phyloP scores from a whole-genome alignment of 2,888 invertebrate species.

The Idaea aversata region DNA sequence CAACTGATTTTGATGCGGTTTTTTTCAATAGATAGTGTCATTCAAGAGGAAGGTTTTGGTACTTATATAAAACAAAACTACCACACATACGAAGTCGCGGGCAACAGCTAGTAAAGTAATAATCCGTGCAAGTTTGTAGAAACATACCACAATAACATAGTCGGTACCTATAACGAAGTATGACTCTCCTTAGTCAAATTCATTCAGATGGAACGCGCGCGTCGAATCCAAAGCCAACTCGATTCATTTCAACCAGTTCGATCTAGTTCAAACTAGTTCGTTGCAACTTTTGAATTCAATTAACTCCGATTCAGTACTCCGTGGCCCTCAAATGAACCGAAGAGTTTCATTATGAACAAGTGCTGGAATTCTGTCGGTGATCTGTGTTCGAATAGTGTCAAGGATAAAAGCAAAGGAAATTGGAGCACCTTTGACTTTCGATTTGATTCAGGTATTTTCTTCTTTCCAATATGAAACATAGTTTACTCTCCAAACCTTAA shows the following conservation, averaged over 20 bases:
- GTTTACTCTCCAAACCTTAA: no score
- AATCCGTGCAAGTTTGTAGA: no score
- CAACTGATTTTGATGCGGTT: no score
- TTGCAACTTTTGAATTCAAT: constrained; percentile 27
- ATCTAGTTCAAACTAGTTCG: constrained; percentile 12
- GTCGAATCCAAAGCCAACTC: constrained; percentile 3
- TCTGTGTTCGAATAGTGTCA: neutral
- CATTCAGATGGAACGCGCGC: neutral
- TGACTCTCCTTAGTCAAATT: neutral
- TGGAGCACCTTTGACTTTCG: constrained; percentile 3
- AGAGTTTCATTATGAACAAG: constrained; percentile 6
- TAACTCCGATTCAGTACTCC: constrained; percentile 16
- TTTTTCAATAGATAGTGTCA: no score
- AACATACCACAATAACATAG: neutral
- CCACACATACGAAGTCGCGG: no score
- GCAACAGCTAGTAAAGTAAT: no score
- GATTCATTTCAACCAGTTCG: constrained; percentile 6
- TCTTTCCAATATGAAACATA: no score
- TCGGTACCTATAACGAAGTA: neutral
- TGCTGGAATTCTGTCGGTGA: neutral
- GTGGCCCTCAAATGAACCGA: constrained; percentile 17
- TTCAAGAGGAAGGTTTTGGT: no score
- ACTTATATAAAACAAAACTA: no score
- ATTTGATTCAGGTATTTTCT: neutral
- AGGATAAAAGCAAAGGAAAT: constrained; percentile 5